Conservation (phyloP, 2,113 vertebrate species). For the Cichladusa arquata region DNA sequence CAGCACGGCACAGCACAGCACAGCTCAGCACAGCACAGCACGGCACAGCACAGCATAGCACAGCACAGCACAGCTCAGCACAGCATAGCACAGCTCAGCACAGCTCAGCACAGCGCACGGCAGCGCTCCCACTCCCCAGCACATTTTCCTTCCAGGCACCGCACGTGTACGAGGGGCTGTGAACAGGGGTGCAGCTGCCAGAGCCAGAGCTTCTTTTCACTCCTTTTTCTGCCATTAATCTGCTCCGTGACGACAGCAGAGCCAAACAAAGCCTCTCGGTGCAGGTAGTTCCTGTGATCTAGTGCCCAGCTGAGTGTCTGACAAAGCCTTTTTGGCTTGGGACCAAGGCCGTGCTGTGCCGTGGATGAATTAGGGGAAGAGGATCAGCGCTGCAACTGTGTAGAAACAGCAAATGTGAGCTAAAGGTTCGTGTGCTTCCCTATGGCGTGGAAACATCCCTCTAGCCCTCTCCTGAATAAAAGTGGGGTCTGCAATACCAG, state of each 20-base stretch:
- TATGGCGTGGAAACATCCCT: fast-evolving
- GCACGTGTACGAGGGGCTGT: neutral
- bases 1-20: too few relatives aligned
- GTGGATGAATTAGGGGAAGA: neutral
- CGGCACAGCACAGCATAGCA: too few relatives aligned
- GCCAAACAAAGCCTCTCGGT: neutral
- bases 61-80: too few relatives aligned
- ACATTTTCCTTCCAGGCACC: neutral
- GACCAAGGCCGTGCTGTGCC: neutral
- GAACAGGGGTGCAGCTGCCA: neutral
- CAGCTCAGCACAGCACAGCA: too few relatives aligned
- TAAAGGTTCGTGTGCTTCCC: neutral
- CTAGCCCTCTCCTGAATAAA: too few relatives aligned
- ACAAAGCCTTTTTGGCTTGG: slow-evolving; percentile 9
- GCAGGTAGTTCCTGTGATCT: slow-evolving; percentile 30
- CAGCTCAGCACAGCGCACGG: too few relatives aligned
- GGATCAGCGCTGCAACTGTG: neutral
- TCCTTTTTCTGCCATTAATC: slow-evolving; percentile 29
- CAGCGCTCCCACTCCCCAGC: neutral
- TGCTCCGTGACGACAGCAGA: neutral
- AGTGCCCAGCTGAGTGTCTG: neutral
- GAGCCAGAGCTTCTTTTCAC: neutral
- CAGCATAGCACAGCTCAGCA: too few relatives aligned
- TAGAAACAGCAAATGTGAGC: neutral
- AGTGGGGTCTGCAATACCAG: neutral